phyloP scores from a whole-genome alignment of 2,113 vertebrate genomes.

The Ailurus styani region DNA sequence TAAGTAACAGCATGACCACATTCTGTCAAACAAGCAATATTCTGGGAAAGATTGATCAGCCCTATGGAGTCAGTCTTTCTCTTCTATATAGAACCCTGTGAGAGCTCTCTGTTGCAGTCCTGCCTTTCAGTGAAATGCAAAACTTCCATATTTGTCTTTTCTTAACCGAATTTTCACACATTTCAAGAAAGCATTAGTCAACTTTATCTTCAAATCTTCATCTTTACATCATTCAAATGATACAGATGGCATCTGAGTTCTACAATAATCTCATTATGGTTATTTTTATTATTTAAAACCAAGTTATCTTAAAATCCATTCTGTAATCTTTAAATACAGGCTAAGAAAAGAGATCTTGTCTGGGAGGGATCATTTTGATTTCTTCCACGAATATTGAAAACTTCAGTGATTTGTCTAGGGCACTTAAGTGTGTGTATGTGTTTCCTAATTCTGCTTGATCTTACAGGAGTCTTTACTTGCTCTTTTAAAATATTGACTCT shows the following conservation, averaged over 20 bases:
- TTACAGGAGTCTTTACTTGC: neutral
- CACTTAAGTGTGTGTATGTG: neutral
- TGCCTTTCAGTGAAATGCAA: neutral
- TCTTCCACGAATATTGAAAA: neutral
- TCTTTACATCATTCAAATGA: slow-evolving; percentile 4
- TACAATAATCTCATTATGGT: neutral
- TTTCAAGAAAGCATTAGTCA: neutral
- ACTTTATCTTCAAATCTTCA: slow-evolving; percentile 25
- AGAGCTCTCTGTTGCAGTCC: neutral
- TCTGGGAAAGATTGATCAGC: neutral
- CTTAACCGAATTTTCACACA: neutral
- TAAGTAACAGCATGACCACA: neutral
- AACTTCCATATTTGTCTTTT: neutral
- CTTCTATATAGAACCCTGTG: neutral
- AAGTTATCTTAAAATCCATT: neutral
- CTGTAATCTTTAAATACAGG: neutral
- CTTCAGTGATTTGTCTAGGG: neutral
- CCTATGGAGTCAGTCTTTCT: neutral
- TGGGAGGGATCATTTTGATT: slow-evolving; percentile 22
- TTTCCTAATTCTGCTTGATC: neutral
- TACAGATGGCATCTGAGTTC: neutral
- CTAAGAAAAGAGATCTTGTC: neutral
- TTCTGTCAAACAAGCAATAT: neutral
- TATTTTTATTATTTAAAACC: slow-evolving; percentile 27
- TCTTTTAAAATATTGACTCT: slow-evolving; percentile 18